Conservation (phyloP, 2,888 invertebrate species). For the Archaeoteleia sp. region DNA sequence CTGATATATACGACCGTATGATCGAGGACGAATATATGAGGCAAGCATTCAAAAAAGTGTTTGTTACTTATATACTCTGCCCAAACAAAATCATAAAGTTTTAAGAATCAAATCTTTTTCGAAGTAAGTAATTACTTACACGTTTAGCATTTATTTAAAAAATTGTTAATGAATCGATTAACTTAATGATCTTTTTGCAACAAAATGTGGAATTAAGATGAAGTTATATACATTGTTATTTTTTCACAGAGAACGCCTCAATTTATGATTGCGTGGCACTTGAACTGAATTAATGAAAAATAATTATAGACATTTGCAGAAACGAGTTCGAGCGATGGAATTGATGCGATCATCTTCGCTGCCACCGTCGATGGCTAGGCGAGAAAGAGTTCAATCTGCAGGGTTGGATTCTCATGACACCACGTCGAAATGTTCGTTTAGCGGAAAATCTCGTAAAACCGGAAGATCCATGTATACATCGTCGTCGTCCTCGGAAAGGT, state of each 20-base stretch:
- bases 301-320: slow-evolving; percentile 74
- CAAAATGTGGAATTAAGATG: no score
- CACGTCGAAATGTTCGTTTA: slow-evolving; percentile 50
- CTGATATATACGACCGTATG: slow-evolving; percentile 83
- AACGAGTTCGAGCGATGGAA: slow-evolving; percentile 83
- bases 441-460: slow-evolving; percentile 42
- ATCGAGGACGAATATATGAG: slow-evolving; percentile 84
- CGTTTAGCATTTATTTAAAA: no score
- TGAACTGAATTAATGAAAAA: no score
- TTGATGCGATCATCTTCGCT: slow-evolving; percentile 80
- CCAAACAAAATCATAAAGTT: neutral
- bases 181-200: no score
- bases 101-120: neutral
- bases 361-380: slow-evolving; percentile 82
- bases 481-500: slow-evolving; percentile 61
- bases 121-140: neutral
- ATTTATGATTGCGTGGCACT: no score
- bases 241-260: no score
- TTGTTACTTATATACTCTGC: no score
- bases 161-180: no score
- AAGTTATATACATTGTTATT: no score
- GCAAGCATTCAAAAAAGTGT: slow-evolving; percentile 68
- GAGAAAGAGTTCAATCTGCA: slow-evolving; percentile 75
- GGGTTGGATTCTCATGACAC: slow-evolving; percentile 51
- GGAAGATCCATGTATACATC: slow-evolving; percentile 55